Evolutionary conservation across 1,140 invertebrate genomes (phyloP), one percentile per base, ranked within the genome.

Genomic region (Panagrolaimus sp.): DNA sequence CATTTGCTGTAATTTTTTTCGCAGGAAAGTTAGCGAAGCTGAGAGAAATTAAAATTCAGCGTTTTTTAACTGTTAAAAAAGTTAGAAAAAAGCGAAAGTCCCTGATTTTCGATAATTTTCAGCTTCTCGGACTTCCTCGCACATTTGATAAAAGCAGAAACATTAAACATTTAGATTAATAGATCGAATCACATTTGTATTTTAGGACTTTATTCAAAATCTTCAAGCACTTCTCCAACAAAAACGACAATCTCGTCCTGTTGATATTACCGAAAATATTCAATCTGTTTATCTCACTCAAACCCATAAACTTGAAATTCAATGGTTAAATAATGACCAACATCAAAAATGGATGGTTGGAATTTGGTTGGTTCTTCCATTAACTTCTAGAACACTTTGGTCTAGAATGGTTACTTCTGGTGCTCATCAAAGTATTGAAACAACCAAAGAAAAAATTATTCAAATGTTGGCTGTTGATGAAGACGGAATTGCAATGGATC

Each of bases 141-240:
- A n/a, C n/a, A n/a, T n/a, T n/a, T n/a, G n/a, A n/a, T n/a, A n/a
- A n/a, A n/a, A n/a, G n/a, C n/a, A n/a, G n/a, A n/a, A n/a, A n/a
- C n/a, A n/a, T n/a, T n/a, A n/a, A n/a, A n/a, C n/a, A n/a, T n/a
- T n/a, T n/a, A n/a, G n/a, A n/a, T n/a, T n/a, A n/a, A n/a, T n/a
- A n/a, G n/a, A n/a, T n/a, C n/a, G n/a, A n/a, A n/a, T n/a, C n/a
- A n/a, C n/a, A n/a, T n/a, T n/a, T n/a, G n/a, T n/a, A n/a, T 69
- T 45, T 32, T 68, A 94, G 91, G 95, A 94, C 87, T 92, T 93
- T 68, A 94, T 97, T 85, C 94, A 94, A 65, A 96, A 93, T 72
- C 97, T 95, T 85, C 94, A 96, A 84, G 93, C 93, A 14, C 93
- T 93, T 65, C 92, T 93, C 32, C 95, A 98, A 85, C 91, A 94